Evolutionary conservation across 37 sponge, comb jelly and placozoan genomes (phyloP).

Genomic region (Eunapius fragilis): DNA sequence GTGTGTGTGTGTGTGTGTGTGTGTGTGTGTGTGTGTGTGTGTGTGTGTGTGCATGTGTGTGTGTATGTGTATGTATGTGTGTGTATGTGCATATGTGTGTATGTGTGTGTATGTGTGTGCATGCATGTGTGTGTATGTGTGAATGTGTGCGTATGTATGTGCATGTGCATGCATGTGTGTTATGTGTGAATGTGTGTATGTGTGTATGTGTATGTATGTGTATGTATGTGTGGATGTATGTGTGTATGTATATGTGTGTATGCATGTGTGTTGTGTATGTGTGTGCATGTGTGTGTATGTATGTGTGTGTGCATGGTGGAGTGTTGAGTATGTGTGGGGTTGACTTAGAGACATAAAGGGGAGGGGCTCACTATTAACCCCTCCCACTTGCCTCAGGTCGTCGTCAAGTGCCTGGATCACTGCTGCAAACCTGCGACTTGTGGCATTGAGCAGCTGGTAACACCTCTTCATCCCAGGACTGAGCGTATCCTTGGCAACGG

Average conservation of each 20-base stretch:
- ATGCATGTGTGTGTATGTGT: neutral
- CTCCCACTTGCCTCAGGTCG: slow-evolving; percentile 53
- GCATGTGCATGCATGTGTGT: slow-evolving; percentile 5
- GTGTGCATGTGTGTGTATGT: too few relatives aligned
- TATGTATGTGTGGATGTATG: too few relatives aligned
- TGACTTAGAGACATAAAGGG: neutral
- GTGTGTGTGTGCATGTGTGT: too few relatives aligned
- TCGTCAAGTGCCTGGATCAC: slow-evolving; percentile 91
- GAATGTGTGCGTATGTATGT: neutral
- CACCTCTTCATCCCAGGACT: slow-evolving; percentile 64
- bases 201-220: too few relatives aligned
- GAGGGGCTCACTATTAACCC: neutral
- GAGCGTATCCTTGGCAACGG: slow-evolving; percentile 18
- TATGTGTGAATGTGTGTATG: neutral
- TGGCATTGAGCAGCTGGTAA: slow-evolving; percentile 69
- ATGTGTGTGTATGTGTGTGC: too few relatives aligned
- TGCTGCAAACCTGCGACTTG: slow-evolving; percentile 88
- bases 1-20: too few relatives aligned
- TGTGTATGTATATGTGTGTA: too few relatives aligned
- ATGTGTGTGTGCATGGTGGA: too few relatives aligned
- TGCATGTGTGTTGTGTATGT: too few relatives aligned
- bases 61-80: too few relatives aligned
- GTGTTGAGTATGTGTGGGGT: neutral
- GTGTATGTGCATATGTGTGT: too few relatives aligned
- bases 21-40: too few relatives aligned